A percentile compares a stretch with the other conserved stretches of the same genome.
These are phyloP conservation scores for Penelope pileata DNA, from an alignment of 2,113 vertebrate genomes.

Conservation along the genomic window DNA sequence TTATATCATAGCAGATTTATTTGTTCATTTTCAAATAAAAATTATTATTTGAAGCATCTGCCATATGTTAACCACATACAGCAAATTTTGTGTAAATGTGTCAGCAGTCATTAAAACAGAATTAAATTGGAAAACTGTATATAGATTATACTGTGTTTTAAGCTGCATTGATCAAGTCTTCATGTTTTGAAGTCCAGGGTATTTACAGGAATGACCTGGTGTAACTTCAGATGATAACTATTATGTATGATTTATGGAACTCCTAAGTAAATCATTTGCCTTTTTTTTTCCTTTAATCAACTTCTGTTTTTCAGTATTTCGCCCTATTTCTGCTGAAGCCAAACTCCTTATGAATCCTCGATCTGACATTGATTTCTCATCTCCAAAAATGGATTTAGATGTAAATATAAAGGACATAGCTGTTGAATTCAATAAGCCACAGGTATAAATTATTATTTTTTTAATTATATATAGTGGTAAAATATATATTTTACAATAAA, in stretches of 20 bases:
- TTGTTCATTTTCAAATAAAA: not conserved
- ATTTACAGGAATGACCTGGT: not conserved
- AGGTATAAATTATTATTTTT: constrained; percentile 79
- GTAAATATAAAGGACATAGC: constrained; percentile 91
- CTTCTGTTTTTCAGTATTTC: constrained; percentile 85
- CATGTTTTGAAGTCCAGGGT: not conserved
- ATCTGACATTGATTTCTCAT: constrained; percentile 93
- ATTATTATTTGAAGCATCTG: not conserved
- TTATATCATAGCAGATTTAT: not conserved
- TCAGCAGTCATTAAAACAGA: not conserved
- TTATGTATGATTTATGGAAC: not conserved
- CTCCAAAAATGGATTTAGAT: constrained; percentile 91
- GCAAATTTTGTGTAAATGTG: not conserved
- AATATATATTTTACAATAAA: not conserved
- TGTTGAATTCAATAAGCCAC: constrained; percentile 91
- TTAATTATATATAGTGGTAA: not conserved
- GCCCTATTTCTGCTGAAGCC: constrained; percentile 92
- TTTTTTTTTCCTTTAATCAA: not conserved
- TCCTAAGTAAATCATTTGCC: not conserved
- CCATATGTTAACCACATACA: not conserved
- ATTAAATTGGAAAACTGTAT: not conserved
- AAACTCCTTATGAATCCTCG: constrained; percentile 96
- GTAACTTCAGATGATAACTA: not conserved
- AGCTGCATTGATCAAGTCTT: not conserved
- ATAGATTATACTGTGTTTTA: not conserved